Conservation (phyloP, 2,113 vertebrate species). For the Rhineura floridana region DNA sequence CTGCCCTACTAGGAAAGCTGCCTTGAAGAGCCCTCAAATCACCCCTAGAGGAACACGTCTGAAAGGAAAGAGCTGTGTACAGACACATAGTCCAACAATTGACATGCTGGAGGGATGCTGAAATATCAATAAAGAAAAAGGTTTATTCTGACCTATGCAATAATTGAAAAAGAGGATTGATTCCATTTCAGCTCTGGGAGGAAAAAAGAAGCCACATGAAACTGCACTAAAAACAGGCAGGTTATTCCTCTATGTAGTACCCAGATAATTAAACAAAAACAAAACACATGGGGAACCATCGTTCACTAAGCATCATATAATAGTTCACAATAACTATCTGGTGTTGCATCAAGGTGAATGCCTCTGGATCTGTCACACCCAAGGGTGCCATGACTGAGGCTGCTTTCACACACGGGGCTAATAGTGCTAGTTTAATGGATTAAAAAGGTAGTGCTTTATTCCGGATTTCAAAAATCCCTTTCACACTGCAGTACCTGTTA, state of each 20-base stretch:
- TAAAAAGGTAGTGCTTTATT: too few relatives aligned
- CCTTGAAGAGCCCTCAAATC: background rate
- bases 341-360: conserved; percentile 50
- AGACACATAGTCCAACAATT: too few relatives aligned
- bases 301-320: background rate
- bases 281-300: background rate
- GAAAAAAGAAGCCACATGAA: background rate
- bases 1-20: too few relatives aligned
- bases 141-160: background rate
- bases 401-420: too few relatives aligned
- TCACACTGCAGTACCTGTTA: too few relatives aligned
- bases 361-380: conserved; percentile 32
- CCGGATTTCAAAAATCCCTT: too few relatives aligned
- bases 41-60: background rate
- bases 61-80: too few relatives aligned
- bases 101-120: background rate
- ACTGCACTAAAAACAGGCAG: background rate
- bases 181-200: background rate
- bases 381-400: background rate
- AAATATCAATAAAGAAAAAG: background rate
- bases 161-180: background rate
- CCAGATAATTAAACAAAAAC: background rate
- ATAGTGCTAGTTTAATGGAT: too few relatives aligned
- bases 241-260: too few relatives aligned
- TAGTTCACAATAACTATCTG: background rate